Evolutionary conservation across 1,140 invertebrate species (phyloP), one percentile per base, ranked within the genome.

Genomic region (Leptopilina clavipes): DNA sequence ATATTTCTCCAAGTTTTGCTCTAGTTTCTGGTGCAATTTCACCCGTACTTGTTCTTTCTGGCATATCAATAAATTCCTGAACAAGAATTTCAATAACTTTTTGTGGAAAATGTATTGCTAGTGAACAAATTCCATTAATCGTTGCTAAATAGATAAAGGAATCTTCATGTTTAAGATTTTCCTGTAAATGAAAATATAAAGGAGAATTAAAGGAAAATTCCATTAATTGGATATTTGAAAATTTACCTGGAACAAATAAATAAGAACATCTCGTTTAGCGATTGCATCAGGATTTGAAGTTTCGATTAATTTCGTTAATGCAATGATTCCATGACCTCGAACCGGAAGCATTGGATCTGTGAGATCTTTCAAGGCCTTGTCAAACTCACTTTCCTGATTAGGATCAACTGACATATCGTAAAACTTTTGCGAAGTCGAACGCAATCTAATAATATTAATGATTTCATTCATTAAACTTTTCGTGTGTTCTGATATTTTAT

Each of bases 81-180:
- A 93, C 92, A 18, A 97, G 87, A 31, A 91, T 89, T 76, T 93
- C 91, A 22, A 97, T 87, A 0, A 96, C 92, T 82, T 92, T 91
- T 81, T 95, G 92, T 8, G 95, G 93, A 84, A 92, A 94, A 65
- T 90, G 86, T 72, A 92, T 89, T 48, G 92, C 93, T 54, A 97
- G 86, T 17, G 93, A 88, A 40, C 94, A 93, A 65, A 97, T 87
- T 14, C 95, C 95, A 84, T 95, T 94, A 18, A 97, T 93, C 11
- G 96, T 93, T 59, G 93, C 91, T 70, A 97, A 87, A 89, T 97
- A 97, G 71, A 97, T 90, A 86, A 96, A 97, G 0, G 96, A 96
- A 87, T 98, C 97, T 40, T 93, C 87, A 83, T 97, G 92, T 83
- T 93, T 93, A 0, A 98, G 86, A 90, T 95, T 94, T 87, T 95